Percentiles rank a stretch among this genome's conserved stretches.
Evolutionary conservation across 1,140 invertebrate genomes (phyloP).

Genomic region (Heliconius nattereri): DNA sequence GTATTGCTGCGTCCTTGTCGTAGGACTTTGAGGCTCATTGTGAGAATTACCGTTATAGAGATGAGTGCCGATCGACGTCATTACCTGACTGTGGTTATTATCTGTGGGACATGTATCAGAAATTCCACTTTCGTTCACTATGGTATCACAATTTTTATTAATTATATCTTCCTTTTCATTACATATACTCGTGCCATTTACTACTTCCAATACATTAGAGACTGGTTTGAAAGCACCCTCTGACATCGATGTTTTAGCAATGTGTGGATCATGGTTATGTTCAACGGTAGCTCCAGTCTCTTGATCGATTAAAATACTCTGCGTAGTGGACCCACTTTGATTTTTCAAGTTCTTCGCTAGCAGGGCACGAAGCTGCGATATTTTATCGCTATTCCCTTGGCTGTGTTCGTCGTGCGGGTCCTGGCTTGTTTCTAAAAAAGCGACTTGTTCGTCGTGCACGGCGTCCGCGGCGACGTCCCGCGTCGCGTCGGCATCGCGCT

Average conservation of each 20-base stretch:
- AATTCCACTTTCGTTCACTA: constrained; percentile 58
- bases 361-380: constrained; percentile 87
- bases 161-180: constrained; percentile 48
- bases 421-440: constrained; percentile 76
- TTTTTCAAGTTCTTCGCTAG: constrained; percentile 86
- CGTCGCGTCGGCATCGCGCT: constrained; percentile 71
- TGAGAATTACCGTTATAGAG: constrained; percentile 69
- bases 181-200: constrained; percentile 50
- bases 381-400: constrained; percentile 83
- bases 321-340: constrained; percentile 66
- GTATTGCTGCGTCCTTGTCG: constrained; percentile 86
- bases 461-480: constrained; percentile 20
- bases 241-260: constrained; percentile 41
- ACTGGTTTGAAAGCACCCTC: constrained; percentile 68
- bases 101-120: constrained; percentile 51
- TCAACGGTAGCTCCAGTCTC: constrained; percentile 45
- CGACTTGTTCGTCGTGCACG: constrained; percentile 42
- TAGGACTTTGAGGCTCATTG: constrained; percentile 81
- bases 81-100: constrained; percentile 46
- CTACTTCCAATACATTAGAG: constrained; percentile 44
- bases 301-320: constrained; percentile 48
- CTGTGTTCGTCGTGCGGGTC: constrained; percentile 76
- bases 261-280: constrained; percentile 45
- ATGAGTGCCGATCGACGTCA: constrained; percentile 50
- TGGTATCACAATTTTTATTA: constrained; percentile 51